Base-by-base conservation (phyloP, 2,888 invertebrate genomes). In the Gortyna flavago region DNA sequence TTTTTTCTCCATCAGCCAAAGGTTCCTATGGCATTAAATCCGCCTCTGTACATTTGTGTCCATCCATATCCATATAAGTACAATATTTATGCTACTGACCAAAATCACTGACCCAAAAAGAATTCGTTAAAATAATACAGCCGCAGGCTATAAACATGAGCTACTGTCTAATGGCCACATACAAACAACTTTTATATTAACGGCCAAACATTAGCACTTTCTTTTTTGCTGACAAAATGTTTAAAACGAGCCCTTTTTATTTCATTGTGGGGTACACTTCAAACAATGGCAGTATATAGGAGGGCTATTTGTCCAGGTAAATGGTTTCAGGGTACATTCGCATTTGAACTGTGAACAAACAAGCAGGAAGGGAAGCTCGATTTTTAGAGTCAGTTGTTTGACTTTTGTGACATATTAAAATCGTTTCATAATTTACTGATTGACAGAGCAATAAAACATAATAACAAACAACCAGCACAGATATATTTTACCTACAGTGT, bases 141-240 rank as follows among this genome's bases (percentile, higher is more conserved):
- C 57, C 51, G 65, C 71, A 11, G 44, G 67, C 75, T 54, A 84
- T 86, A 84, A 88, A 87, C 84, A 85, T 83, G 82, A 84, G 76
- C 82, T 79, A 67, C 72, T 66, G 67, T 70, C 69, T 83, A 87
- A 85, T 83, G 78, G 77, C 67, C 72, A 44, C 84, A 72, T 68
- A 84, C 87, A 87, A 86, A 87, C 85, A 80, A 85, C 77, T 85
- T 87, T 78, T 76, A 85, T 83, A 85, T 79, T 85, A 85, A 89
- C 75, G 80, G 73, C 65, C 69, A 29, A 71, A 66, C 87, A 87
- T 87, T 87, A 85, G 83, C 79, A 83, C 75, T 81, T 82, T 84
- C 62, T 85, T 80, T 88, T 87, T 83, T 84, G 78, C 80, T 78
- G 84, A 82, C 84, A 82, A 88, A 86, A 84, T 88, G 77, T 84